These are phyloP conservation scores for Caenorhabditis macrosperma DNA, from an alignment of 2,888 invertebrate species.

Conservation along the genomic window DNA sequence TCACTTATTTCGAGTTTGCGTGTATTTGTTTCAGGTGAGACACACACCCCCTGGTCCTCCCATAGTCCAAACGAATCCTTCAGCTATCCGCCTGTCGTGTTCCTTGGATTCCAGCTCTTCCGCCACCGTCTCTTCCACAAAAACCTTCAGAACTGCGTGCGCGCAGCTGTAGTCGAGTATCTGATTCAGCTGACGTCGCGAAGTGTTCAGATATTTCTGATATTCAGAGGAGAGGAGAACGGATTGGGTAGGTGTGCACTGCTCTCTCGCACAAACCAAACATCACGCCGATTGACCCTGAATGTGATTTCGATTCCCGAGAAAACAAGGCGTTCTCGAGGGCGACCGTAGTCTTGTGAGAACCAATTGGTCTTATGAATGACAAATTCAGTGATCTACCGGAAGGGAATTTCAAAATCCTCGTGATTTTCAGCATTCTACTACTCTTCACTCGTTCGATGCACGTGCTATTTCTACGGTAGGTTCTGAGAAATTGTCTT, in stretches of 20 bases:
- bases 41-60: too few relatives aligned
- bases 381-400: too few relatives aligned
- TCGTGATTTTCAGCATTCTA: slow-evolving; percentile 46
- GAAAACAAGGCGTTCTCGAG: too few relatives aligned
- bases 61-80: too few relatives aligned
- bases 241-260: slow-evolving; percentile 13
- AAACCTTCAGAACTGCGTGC: slow-evolving; percentile 48
- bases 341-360: too few relatives aligned
- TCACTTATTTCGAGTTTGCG: slow-evolving; percentile 53
- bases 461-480: slow-evolving; percentile 59
- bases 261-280: too few relatives aligned
- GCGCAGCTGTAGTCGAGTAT: slow-evolving; percentile 39
- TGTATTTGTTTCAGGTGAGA: slow-evolving; percentile 49
- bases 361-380: too few relatives aligned
- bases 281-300: too few relatives aligned
- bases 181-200: slow-evolving; percentile 50
- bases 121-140: slow-evolving; percentile 45
- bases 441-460: slow-evolving; percentile 45
- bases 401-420: too few relatives aligned
- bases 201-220: slow-evolving; percentile 44
- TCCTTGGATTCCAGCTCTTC: slow-evolving; percentile 37
- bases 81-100: slow-evolving; percentile 49
- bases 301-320: not conserved
- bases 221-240: slow-evolving; percentile 48
- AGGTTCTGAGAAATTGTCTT: not conserved